These are phyloP conservation scores for Oscheius sp. DNA, from an alignment of 2,888 invertebrate genomes.

Conservation along the genomic window DNA sequence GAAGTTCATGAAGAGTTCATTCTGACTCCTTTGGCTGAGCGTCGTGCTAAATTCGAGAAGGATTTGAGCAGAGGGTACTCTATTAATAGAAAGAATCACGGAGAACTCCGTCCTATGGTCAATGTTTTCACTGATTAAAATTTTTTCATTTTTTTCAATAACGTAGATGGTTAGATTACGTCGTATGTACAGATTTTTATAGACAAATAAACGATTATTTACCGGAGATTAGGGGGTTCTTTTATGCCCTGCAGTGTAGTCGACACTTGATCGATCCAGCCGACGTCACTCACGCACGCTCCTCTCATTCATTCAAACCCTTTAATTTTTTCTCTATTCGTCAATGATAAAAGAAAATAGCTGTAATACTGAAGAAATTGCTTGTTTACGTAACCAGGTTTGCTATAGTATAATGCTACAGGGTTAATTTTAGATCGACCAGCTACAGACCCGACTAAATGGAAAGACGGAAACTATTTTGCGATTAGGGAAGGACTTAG, in stretches of 20 bases:
- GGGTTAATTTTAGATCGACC: slow-evolving; percentile 32
- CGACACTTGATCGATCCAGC: slow-evolving; percentile 6
- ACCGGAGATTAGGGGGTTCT: background rate
- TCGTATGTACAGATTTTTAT: slow-evolving; percentile 6
- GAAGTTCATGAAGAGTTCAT: slow-evolving; percentile 23
- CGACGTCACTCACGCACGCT: background rate
- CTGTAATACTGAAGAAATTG: slow-evolving; percentile 5
- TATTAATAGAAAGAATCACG: slow-evolving; percentile 14
- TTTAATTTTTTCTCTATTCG: background rate
- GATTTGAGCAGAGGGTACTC: slow-evolving; percentile 18
- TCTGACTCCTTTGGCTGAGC: slow-evolving; percentile 14
- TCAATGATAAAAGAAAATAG: slow-evolving; percentile 15
- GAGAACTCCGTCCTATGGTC: slow-evolving; percentile 31
- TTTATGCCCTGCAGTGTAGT: background rate
- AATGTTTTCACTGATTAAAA: slow-evolving; percentile 26
- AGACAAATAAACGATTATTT: background rate
- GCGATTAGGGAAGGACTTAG: slow-evolving; percentile 51
- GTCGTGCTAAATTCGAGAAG: slow-evolving; percentile 23
- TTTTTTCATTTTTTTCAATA: background rate
- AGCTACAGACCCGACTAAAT: slow-evolving; percentile 43
- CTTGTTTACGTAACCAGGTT: slow-evolving; percentile 11
- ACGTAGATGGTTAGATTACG: slow-evolving; percentile 2
- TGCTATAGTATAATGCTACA: background rate
- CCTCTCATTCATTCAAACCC: slow-evolving; percentile 6
- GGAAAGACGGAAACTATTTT: slow-evolving; percentile 56